Base-by-base conservation (phyloP, 2,797 vertebrate genomes). In the Morelia viridis region DNA sequence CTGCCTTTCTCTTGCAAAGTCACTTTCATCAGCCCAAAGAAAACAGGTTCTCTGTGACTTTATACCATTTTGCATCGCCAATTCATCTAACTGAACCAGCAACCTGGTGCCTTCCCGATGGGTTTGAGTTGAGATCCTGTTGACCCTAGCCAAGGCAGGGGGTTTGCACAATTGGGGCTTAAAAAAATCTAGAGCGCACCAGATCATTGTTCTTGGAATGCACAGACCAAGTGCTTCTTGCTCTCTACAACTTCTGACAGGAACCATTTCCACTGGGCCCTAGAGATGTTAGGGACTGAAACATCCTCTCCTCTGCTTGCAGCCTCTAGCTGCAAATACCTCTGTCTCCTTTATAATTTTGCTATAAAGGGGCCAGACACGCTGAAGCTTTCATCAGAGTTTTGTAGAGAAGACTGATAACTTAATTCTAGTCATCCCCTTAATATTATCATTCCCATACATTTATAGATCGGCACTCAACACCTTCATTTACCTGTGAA, bases 1-100 rank as follows among this genome's bases (percentile, higher is more conserved):
- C 65, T 83, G 6, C 85, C 57, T 61, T 92, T 26, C 64, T 90
- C 71, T 87, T 80, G 50, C 84, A 93, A 94, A 94, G 93, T 88
- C 60, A 31, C 13, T 5, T 1, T 85, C 94, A 91, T 28, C 6
- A 58, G 22, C 9, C 26, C 19, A 5, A 83, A 46, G 0, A 1
- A n/a, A 84, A 60, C 10, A 35, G 61, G 50, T 13, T 28, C 13
- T 85, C 85, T 93, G 9, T 12, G 93, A 19, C 9, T 46, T 76
- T 62, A 61, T 26, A 22, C 60, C 10, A 22, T n/a, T 28, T 57
- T 24, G 5, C 6, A 17, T n/a, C 7, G 22, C 41, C 22, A 28
- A 11, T 17, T 41, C 41, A 28, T 28, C 17, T 35, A 35, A 31
- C 19, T 24, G 4, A 35, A 41, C 7, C 35, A 76, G 7, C 68